Base-by-base conservation (phyloP, 2,113 vertebrate genomes). In the Lepus americanus region DNA sequence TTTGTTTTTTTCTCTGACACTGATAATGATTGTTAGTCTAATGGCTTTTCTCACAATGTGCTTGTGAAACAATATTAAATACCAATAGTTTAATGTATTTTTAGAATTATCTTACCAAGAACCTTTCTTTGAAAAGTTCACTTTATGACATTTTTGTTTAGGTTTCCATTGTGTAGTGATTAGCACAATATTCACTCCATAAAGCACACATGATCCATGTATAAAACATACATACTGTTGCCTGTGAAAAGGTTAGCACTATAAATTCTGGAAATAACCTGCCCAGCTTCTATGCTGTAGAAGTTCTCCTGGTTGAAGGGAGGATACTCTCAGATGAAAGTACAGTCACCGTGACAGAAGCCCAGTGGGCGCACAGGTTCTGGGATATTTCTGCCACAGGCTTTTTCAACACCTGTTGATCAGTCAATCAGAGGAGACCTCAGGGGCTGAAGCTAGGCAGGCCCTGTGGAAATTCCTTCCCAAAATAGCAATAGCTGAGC, bases 361-460 rank as follows among this genome's bases (percentile, higher is more conserved):
- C 95, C 93, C 87, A 82, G 87, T 4, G 83, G 93, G 51, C 63
- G 64, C 83, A 92, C 81, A n/a, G 73, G 0, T 95, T 97, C 98
- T 98, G 97, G 83, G 97, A 96, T 97, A 98, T 96, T 98, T 98
- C 98, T 98, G 96, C 96, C 97, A 97, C 97, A 97, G 98, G 95
- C 96, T 98, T 98, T 97, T 97, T 90, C 96, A 97, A 94, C 98
- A 98, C 97, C 98, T 98, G 98, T 96, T 96, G 94, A n/a, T 96
- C 95, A 95, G 97, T 98, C 98, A 98, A 97, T 98, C 98, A 98
- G 97, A 94, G 97, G 97, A 96, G 98, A 98, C 95, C 95, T 96
- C 97, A 66, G 94, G 82, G 95, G 82, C 96, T 97, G 95, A 98
- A 97, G 97, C 97, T 90, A 95, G 39, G 98, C 92, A 95, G 98